Evolutionary conservation across 2,888 invertebrate genomes (phyloP).

Genomic region (Fissipunctia ypsillon): DNA sequence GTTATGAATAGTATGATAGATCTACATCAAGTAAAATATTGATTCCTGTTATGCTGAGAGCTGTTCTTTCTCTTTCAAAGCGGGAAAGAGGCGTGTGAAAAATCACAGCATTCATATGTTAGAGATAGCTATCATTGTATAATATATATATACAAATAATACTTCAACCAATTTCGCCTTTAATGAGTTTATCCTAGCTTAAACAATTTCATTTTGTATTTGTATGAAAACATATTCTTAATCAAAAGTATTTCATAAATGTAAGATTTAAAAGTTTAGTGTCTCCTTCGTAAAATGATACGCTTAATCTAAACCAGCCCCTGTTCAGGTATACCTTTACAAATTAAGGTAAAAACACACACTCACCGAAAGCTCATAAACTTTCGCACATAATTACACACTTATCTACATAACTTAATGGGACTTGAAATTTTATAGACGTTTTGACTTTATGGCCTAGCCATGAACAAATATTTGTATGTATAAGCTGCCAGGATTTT

Average conservation of each 20-base stretch:
- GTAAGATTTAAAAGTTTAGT: conserved; percentile 3
- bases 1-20: background rate
- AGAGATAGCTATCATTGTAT: too few relatives aligned
- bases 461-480: conserved; percentile 42
- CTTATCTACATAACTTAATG: conserved; percentile 58
- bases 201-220: too few relatives aligned
- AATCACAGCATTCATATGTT: background rate
- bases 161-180: background rate
- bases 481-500: conserved; percentile 40
- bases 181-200: too few relatives aligned
- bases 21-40: background rate
- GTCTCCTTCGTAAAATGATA: background rate
- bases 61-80: background rate
- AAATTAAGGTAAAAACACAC: conserved; percentile 48
- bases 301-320: background rate
- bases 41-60: background rate
- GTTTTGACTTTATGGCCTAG: conserved; percentile 37
- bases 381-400: conserved; percentile 50
- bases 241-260: background rate
- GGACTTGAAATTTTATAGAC: conserved; percentile 63
- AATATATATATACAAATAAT: too few relatives aligned
- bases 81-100: background rate
- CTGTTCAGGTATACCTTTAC: conserved; percentile 2
- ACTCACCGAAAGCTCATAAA: conserved; percentile 37
- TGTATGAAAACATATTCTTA: background rate